phyloP scores from a whole-genome alignment of 2,113 vertebrate species.

The Phoxinus phoxinus region DNA sequence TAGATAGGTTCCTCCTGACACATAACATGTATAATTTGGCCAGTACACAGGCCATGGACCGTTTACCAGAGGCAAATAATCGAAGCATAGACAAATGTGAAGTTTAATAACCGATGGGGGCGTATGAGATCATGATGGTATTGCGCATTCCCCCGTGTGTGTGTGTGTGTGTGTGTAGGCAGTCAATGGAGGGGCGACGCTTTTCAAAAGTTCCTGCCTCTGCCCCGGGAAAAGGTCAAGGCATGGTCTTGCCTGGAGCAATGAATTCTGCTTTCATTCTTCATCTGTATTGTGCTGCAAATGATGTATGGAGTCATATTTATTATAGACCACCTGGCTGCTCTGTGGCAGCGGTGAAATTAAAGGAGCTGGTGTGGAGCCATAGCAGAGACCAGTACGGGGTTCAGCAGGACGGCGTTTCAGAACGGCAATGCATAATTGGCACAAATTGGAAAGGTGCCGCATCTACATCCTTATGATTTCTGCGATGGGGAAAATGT shows the following conservation, averaged over 20 bases:
- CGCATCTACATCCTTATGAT: neutral
- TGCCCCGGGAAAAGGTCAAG: constrained; percentile 75
- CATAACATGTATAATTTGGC: constrained; percentile 54
- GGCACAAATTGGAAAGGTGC: constrained; percentile 62
- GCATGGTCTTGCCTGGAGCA: constrained; percentile 70
- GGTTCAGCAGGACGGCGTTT: constrained; percentile 47
- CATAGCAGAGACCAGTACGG: neutral
- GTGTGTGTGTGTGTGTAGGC: constrained; percentile 38
- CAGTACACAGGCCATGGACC: neutral
- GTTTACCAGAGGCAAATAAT: neutral
- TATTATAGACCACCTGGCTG: constrained; percentile 78
- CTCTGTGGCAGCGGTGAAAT: constrained; percentile 70
- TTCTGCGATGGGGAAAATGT: neutral
- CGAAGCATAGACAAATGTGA: neutral
- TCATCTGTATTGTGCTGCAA: constrained; percentile 72
- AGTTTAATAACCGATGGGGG: neutral
- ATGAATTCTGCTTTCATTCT: constrained; percentile 76
- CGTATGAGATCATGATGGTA: neutral
- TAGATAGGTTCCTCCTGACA: constrained; percentile 36
- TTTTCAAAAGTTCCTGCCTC: constrained; percentile 75
- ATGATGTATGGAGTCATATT: constrained; percentile 78
- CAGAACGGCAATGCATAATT: constrained; percentile 65
- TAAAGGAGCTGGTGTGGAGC: constrained; percentile 59
- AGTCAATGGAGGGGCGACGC: constrained; percentile 70
- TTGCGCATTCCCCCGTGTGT: constrained; percentile 30